Evolutionary conservation across 2,113 vertebrate genomes (phyloP).

Genomic region (Pedionomus torquatus): DNA sequence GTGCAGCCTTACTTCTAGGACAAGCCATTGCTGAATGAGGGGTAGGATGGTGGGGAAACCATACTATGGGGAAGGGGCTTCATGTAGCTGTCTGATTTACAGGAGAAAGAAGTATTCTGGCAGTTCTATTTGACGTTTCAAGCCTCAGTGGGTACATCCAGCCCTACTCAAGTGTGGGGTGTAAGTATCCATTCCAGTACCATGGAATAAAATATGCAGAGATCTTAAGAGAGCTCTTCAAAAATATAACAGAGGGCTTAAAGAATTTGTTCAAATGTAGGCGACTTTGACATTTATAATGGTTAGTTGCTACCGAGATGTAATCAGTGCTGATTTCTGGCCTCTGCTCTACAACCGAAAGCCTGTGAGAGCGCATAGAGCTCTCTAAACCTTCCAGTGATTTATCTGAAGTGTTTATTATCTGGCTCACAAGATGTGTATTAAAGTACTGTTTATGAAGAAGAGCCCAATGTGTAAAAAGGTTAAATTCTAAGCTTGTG

Average conservation of each 20-base stretch:
- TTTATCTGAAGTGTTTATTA: slow-evolving; percentile 13
- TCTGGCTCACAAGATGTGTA: not conserved
- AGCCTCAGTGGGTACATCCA: not conserved
- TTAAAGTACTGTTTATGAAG: not conserved
- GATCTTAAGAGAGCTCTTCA: not conserved
- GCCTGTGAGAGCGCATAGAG: not conserved
- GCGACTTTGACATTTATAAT: not conserved
- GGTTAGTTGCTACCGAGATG: not conserved
- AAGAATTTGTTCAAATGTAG: not conserved
- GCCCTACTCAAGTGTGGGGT: not conserved
- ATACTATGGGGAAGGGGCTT: not conserved
- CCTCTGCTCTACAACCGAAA: not conserved
- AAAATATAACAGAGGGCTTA: not conserved
- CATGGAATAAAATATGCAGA: not conserved
- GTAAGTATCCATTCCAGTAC: not conserved
- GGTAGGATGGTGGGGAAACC: not conserved
- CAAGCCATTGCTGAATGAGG: not conserved
- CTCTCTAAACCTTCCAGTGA: not conserved
- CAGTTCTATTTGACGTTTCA: not conserved
- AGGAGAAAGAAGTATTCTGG: not conserved
- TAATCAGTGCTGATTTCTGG: not conserved
- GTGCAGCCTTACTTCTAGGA: not conserved
- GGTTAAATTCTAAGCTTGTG: not conserved
- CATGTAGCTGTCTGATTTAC: not conserved
- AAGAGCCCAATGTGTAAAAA: not conserved